Base-by-base conservation (phyloP, 2,797 vertebrate genomes). In the Coreius guichenoti region DNA sequence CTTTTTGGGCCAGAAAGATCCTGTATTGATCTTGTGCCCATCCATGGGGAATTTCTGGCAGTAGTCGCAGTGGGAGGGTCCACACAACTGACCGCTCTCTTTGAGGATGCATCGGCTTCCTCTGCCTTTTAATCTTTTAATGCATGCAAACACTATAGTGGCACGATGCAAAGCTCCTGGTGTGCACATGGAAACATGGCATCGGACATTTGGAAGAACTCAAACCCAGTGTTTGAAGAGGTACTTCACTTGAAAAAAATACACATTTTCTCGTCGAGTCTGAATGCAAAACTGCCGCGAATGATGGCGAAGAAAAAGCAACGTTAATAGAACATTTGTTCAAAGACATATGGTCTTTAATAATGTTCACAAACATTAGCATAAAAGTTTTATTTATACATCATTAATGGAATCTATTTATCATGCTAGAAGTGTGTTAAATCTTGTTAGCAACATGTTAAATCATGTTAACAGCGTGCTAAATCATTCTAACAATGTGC, bases 31-130 rank as follows among this genome's bases (percentile, higher is more conserved):
- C 82, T 8, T 17, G 31, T 36, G 23, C 31, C 19, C 47, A 21
- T 56, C 73, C 73, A 31, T 33, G 5, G 81, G 47, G 82, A 68
- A 77, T 84, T 77, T 56, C 58, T 76, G 73, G 61, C 73, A 68
- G 76, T 54, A 29, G 31, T 51, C 16, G 1, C 26, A 5, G 51
- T 23, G 51, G 68, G n/a, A 29, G 51, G 29, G 19, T 65, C 17
- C 29, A 67, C 5, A 16, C 39, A 54, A 17, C 56, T 61, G 72
- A 39, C 2, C 2, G 23, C 26, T 65, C 51, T 83, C 82, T 43
- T 43, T 67, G 29, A 54, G 56, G 45, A 83, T 68, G 45, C 23
- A 83, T 67, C 5, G 9, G n/a, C 82, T 67, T 36, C n/a, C 43
- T 23, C 11, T 63, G 26, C 31, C 7, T 68, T 67, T 68, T 45